Evolutionary conservation across 2,113 vertebrate species (phyloP).

Genomic region (Copsychus sechellarum): DNA sequence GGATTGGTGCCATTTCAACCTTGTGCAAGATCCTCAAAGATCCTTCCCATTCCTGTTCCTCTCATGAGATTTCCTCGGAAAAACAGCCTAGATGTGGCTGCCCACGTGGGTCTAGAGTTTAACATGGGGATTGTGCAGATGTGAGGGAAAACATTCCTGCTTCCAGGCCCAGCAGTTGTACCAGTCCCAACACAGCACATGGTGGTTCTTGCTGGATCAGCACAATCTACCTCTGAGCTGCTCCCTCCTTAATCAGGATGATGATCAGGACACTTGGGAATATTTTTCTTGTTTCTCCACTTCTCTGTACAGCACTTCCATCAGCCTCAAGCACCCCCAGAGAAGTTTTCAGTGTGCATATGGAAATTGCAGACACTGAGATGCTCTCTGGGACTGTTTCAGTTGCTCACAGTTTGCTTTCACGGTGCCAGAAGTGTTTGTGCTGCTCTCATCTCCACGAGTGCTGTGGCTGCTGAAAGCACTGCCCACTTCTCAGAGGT

Average conservation of each 20-base stretch:
- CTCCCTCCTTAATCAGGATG: not conserved
- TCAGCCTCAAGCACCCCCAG: not conserved
- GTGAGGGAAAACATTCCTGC: not conserved
- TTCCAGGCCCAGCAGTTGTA: not conserved
- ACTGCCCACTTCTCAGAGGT: not conserved
- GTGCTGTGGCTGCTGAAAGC: not conserved
- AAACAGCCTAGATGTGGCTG: not conserved
- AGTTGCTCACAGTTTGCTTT: not conserved
- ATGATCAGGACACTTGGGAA: not conserved
- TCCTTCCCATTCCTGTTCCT: not conserved
- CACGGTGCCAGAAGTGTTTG: not conserved
- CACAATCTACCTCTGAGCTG: not conserved
- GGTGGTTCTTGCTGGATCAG: not conserved
- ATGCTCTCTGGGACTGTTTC: accelerated
- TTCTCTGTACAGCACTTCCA: not conserved
- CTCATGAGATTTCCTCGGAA: not conserved
- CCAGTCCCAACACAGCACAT: not conserved
- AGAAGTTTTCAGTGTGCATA: not conserved
- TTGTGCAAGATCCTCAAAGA: not conserved
- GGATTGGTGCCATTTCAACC: accelerated
- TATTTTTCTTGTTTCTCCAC: not conserved
- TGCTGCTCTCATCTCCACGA: not conserved
- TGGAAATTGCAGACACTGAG: not conserved
- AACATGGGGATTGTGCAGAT: not conserved
- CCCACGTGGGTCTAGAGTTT: not conserved